phyloP scores from a whole-genome alignment of 2,113 vertebrate species.

The Cygnus buccinator region DNA sequence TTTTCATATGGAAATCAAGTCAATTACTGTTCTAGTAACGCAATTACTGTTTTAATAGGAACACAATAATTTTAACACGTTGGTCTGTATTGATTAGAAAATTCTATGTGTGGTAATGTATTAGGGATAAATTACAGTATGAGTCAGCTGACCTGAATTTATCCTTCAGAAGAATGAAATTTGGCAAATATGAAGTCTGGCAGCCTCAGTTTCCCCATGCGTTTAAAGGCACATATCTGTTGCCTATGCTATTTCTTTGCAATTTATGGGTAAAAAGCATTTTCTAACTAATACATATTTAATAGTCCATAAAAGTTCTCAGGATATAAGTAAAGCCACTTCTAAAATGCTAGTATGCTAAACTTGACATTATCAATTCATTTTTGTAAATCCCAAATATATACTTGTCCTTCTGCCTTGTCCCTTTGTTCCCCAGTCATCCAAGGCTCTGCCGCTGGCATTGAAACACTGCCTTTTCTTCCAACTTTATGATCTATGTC shows the following conservation, averaged over 20 bases:
- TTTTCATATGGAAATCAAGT: slow-evolving; percentile 58
- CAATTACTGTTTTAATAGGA: slow-evolving; percentile 45
- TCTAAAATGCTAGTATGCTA: not conserved
- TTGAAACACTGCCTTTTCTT: not conserved
- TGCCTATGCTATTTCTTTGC: not conserved
- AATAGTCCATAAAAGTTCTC: slow-evolving; percentile 11
- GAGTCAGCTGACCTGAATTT: not conserved
- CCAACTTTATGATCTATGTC: not conserved
- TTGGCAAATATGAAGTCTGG: not conserved
- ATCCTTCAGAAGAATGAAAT: not conserved
- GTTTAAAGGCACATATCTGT: not conserved
- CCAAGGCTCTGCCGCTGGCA: not conserved
- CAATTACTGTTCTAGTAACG: slow-evolving; percentile 31
- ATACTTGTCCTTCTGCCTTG: not conserved
- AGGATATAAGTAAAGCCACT: not conserved
- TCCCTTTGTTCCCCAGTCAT: not conserved
- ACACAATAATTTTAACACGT: not conserved
- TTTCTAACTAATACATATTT: not conserved
- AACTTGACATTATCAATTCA: not conserved
- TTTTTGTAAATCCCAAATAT: slow-evolving; percentile 2
- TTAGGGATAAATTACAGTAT: not conserved
- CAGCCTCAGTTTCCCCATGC: not conserved
- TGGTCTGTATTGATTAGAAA: slow-evolving; percentile 25
- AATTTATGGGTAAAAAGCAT: not conserved
- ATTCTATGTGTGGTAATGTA: not conserved